phyloP scores from a whole-genome alignment of 2,797 vertebrate species.

The Dipus sagitta region DNA sequence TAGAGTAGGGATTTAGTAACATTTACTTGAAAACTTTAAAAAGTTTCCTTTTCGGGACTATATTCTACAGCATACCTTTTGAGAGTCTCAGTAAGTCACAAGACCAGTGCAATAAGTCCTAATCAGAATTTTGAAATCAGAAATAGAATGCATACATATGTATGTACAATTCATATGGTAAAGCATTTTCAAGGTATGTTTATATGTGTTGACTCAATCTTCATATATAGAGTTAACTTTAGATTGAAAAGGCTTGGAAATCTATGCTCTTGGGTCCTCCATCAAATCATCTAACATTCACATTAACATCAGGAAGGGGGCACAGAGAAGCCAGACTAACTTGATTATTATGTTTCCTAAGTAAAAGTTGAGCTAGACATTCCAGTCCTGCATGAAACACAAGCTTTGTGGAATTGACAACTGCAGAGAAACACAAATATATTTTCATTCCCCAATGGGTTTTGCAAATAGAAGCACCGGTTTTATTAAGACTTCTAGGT shows the following conservation, averaged over 20 bases:
- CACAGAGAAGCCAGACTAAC: background rate
- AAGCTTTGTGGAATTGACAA: slow-evolving; percentile 43
- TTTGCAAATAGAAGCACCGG: slow-evolving; percentile 39
- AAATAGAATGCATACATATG: slow-evolving; percentile 1
- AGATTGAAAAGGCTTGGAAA: slow-evolving; percentile 14
- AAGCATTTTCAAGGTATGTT: slow-evolving; percentile 26
- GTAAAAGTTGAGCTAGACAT: background rate
- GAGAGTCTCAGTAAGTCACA: slow-evolving; percentile 42
- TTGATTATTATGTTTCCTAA: slow-evolving; percentile 37
- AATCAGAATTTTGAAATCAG: slow-evolving; percentile 52
- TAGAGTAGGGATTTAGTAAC: background rate
- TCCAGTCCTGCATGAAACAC: background rate
- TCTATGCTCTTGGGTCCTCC: slow-evolving; percentile 1
- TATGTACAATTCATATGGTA: background rate
- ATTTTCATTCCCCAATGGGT: slow-evolving; percentile 48
- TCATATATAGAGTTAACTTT: slow-evolving; percentile 38
- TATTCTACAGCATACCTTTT: background rate
- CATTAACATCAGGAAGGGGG: slow-evolving; percentile 7
- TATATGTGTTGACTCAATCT: slow-evolving; percentile 17
- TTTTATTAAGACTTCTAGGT: slow-evolving; percentile 8
- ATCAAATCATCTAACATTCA: slow-evolving; percentile 58
- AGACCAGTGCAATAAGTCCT: slow-evolving; percentile 1
- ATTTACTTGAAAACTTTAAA: slow-evolving; percentile 42
- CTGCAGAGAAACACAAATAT: slow-evolving; percentile 43
- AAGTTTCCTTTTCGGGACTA: background rate